Evolutionary conservation across 2,888 invertebrate species (phyloP).

Genomic region (Lordiphosa fenestrarum): DNA sequence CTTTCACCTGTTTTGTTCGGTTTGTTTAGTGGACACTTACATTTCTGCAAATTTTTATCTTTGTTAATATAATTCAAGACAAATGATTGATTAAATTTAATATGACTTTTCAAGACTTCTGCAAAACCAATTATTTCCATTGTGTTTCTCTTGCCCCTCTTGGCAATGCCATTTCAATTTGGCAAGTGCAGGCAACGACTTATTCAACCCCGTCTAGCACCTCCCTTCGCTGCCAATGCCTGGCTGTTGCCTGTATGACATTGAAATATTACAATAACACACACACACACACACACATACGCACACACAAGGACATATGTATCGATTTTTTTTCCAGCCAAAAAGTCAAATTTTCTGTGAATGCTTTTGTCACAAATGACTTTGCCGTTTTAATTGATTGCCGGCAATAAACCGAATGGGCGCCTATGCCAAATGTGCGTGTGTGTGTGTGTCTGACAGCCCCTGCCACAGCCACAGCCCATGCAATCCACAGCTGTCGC

Average conservation of each 20-base stretch:
- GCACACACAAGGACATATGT: constrained; percentile 3
- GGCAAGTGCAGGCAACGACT: constrained; percentile 34
- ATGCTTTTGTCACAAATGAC: constrained; percentile 75
- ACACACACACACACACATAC: constrained; percentile 8
- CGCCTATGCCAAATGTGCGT: constrained; percentile 45
- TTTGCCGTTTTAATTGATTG: constrained; percentile 73
- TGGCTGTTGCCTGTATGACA: constrained; percentile 38
- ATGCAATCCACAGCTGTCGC: constrained; percentile 51
- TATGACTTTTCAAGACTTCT: constrained; percentile 10
- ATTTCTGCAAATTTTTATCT: too few species aligned
- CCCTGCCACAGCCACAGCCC: neutral
- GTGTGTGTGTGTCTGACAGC: constrained; percentile 15
- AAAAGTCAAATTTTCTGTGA: constrained; percentile 70
- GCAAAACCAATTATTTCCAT: constrained; percentile 7
- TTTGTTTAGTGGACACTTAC: too few species aligned
- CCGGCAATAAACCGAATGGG: constrained; percentile 70
- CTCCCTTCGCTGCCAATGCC: constrained; percentile 2
- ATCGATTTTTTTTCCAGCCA: constrained; percentile 41
- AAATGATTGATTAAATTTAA: constrained; percentile 12
- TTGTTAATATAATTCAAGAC: too few species aligned
- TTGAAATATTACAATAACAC: constrained; percentile 64
- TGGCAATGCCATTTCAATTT: constrained; percentile 8
- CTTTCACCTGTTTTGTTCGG: too few species aligned
- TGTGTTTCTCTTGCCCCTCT: neutral
- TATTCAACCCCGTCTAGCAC: constrained; percentile 18